These are phyloP conservation scores for Willisornis vidua DNA, from an alignment of 2,113 vertebrate species.

Conservation along the genomic window DNA sequence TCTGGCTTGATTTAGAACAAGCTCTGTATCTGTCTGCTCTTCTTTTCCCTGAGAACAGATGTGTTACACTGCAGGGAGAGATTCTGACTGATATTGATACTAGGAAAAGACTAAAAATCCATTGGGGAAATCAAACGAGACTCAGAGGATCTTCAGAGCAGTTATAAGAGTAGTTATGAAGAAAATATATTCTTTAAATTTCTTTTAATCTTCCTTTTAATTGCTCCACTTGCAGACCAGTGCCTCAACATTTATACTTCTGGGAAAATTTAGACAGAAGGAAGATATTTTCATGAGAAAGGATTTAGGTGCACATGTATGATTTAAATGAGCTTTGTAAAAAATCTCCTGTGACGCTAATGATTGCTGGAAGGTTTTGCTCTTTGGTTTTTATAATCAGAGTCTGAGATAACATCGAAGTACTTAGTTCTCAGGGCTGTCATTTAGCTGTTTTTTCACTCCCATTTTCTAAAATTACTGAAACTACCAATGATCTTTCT, in stretches of 20 bases:
- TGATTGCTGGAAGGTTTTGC: slow-evolving; percentile 28
- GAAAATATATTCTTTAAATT: slow-evolving; percentile 8
- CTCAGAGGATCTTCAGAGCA: neutral
- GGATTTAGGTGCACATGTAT: neutral
- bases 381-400: slow-evolving; percentile 27
- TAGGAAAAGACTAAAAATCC: slow-evolving; percentile 28
- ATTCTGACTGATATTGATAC: neutral
- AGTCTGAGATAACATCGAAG: neutral
- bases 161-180: neutral
- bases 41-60: neutral
- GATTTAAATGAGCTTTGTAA: slow-evolving; percentile 17
- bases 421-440: neutral
- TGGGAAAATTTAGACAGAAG: slow-evolving; percentile 22
- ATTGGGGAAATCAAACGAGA: neutral
- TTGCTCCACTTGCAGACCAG: slow-evolving; percentile 25
- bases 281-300: neutral
- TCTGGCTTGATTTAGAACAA: neutral
- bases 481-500: neutral
- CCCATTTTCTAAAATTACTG: slow-evolving; percentile 9
- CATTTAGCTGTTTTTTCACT: slow-evolving; percentile 11
- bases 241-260: neutral
- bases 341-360: slow-evolving; percentile 28
- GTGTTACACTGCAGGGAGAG: neutral
- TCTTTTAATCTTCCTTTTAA: slow-evolving; percentile 57
- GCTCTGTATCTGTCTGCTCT: neutral